phyloP scores from a whole-genome alignment of 2,113 vertebrate species.

The Rhadina sibilatrix region DNA sequence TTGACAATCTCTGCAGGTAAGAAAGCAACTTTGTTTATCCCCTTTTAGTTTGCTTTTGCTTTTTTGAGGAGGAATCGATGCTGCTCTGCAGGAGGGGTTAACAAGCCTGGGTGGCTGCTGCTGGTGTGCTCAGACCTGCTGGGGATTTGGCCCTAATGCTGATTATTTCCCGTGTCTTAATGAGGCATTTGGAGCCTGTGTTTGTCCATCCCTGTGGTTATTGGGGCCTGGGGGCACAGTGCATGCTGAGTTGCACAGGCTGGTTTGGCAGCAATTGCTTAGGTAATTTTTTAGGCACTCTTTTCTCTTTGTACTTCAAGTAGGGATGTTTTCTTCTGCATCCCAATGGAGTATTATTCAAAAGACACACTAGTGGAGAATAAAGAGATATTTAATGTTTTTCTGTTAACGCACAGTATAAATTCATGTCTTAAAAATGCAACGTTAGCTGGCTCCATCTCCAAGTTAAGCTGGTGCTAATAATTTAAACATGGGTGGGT shows the following conservation, averaged over 20 bases:
- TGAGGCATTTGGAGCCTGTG: neutral
- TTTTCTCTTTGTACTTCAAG: neutral
- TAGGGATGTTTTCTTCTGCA: neutral
- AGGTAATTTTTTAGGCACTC: neutral
- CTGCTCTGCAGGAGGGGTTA: neutral
- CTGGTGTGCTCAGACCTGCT: neutral
- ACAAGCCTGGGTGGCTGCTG: neutral
- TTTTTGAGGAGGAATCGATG: neutral
- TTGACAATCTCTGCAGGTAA: constrained; percentile 94
- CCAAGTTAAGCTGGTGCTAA: neutral
- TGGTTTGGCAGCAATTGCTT: neutral
- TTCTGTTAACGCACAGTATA: neutral
- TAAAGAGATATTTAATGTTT: neutral
- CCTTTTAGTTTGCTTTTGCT: neutral
- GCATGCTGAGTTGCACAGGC: neutral
- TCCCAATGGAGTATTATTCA: neutral
- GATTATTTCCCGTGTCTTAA: neutral
- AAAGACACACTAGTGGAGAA: neutral
- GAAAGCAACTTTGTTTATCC: neutral
- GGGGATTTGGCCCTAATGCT: neutral
- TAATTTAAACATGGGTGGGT: neutral
- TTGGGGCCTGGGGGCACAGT: neutral
- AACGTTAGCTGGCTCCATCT: neutral
- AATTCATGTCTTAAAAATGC: neutral
- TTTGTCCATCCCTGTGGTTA: neutral